phyloP scores from a whole-genome alignment of 2,797 vertebrate genomes.

The Knipowitschia caucasica region DNA sequence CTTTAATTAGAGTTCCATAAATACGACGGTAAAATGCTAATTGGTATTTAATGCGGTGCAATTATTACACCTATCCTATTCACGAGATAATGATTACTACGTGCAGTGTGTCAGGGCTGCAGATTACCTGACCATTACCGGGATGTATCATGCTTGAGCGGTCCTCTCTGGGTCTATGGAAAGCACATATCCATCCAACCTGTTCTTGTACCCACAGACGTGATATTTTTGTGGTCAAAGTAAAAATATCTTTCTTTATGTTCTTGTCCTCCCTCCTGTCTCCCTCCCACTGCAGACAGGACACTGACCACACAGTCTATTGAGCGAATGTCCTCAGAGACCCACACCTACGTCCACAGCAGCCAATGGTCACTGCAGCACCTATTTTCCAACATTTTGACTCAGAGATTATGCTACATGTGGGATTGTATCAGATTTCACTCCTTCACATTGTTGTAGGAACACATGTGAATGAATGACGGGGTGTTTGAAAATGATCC shows the following conservation, averaged over 20 bases:
- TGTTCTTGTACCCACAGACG: neutral
- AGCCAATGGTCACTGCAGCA: slow-evolving; percentile 7
- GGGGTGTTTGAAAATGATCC: too few relatives aligned
- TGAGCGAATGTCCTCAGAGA: slow-evolving; percentile 17
- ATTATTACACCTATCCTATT: neutral
- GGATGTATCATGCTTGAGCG: neutral
- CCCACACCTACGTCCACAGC: slow-evolving; percentile 21
- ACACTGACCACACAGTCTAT: slow-evolving; percentile 15
- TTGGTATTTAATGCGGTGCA: neutral
- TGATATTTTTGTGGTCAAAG: slow-evolving; percentile 4
- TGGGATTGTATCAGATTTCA: too few relatives aligned
- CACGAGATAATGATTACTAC: slow-evolving; percentile 1
- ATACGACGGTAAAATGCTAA: neutral
- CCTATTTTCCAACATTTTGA: neutral
- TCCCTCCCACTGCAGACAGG: slow-evolving; percentile 12
- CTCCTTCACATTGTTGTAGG: too few relatives aligned
- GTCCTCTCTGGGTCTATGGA: neutral
- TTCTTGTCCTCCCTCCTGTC: slow-evolving; percentile 7
- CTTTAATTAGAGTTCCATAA: neutral
- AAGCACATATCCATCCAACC: neutral
- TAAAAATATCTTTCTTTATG: slow-evolving; percentile 10
- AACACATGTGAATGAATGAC: too few relatives aligned
- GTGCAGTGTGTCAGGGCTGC: neutral
- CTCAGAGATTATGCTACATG: too few relatives aligned
- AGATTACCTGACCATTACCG: neutral